Evolutionary conservation across 2,797 vertebrate species (phyloP), one percentile per base, ranked within the genome.

Genomic region (Trachops cirrhosus): DNA sequence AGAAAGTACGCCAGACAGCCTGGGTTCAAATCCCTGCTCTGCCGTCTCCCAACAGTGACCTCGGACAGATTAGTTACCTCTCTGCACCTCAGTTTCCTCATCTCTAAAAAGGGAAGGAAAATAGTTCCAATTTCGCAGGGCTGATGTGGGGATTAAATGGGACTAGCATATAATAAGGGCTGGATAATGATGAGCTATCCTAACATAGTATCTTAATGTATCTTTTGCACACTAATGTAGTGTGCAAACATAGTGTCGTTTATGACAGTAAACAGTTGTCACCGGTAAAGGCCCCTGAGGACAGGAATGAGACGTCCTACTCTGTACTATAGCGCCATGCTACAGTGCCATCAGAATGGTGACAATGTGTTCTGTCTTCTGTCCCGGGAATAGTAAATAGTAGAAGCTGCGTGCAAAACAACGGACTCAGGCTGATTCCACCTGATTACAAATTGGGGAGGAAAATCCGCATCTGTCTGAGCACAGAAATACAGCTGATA

Each of bases 401-500:
- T 74, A 57, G 85, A 71, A n/a, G 67, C 79, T 48, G 83, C 12
- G 41, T 79, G 91, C 59, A 59, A 21, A 59, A 52, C 34, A 5
- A 1, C 48, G 4, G 32, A 29, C 73, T 24, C 3, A 1, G 77
- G 74, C 73, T 22, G 46, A 34, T 46, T 89, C 59, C 73, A 50
- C 82, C 67, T 39, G 93, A 50, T 86, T 32, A 19, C 86, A 85
- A 10, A 32, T 0, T 5, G 80, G 68, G 64, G 54, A 41, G 80
- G 67, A 90, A 91, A 87, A 70, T 41, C 12, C 0, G 75, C 18
- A 4, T 79, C 77, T 14, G 1, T 29, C 1, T 57, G 67, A 73
- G 89, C 83, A 68, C 78, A 95, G 88, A 93, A 93, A 89, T 54
- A 67, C 2, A 79, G 59, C 71, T 77, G 71, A 87, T 83, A 71